Conservation (phyloP, 2,797 vertebrate species). For the Gobionotothen gibberifrons region DNA sequence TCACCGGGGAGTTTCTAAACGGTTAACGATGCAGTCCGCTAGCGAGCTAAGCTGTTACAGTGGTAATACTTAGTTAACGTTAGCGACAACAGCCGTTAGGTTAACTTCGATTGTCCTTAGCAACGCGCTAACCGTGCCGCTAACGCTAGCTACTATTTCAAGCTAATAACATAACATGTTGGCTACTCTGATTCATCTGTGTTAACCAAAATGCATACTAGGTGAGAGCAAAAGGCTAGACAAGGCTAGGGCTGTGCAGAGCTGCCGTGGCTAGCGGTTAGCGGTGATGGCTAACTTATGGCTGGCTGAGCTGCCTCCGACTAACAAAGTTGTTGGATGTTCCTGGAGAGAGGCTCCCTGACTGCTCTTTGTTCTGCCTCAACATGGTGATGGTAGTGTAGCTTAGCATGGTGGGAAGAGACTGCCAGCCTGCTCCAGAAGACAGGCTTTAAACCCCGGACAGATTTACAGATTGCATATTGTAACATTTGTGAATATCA, state of each 20-base stretch:
- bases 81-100: slow-evolving; percentile 63
- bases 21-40: slow-evolving; percentile 60
- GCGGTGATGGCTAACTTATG: slow-evolving; percentile 72
- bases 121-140: slow-evolving; percentile 57
- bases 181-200: slow-evolving; percentile 3
- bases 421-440: slow-evolving; percentile 35
- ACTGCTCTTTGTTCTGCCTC: slow-evolving; percentile 83
- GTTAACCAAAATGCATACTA: slow-evolving; percentile 29
- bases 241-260: slow-evolving; percentile 28
- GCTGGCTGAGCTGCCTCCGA: slow-evolving; percentile 55
- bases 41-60: slow-evolving; percentile 57
- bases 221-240: neutral
- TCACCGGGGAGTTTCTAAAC: slow-evolving; percentile 62
- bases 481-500: slow-evolving; percentile 29
- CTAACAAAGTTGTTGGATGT: slow-evolving; percentile 79
- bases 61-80: slow-evolving; percentile 48
- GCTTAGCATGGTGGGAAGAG: slow-evolving; percentile 69
- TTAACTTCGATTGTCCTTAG: slow-evolving; percentile 76
- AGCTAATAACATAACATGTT: slow-evolving; percentile 36
- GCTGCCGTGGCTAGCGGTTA: slow-evolving; percentile 60
- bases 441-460: slow-evolving; percentile 30
- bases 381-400: slow-evolving; percentile 62
- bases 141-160: slow-evolving; percentile 38
- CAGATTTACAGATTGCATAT: slow-evolving; percentile 4
- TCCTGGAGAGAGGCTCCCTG: slow-evolving; percentile 71